These are phyloP conservation scores for Dromaius novaehollandiae DNA, from an alignment of 2,113 vertebrate species.

Conservation along the genomic window DNA sequence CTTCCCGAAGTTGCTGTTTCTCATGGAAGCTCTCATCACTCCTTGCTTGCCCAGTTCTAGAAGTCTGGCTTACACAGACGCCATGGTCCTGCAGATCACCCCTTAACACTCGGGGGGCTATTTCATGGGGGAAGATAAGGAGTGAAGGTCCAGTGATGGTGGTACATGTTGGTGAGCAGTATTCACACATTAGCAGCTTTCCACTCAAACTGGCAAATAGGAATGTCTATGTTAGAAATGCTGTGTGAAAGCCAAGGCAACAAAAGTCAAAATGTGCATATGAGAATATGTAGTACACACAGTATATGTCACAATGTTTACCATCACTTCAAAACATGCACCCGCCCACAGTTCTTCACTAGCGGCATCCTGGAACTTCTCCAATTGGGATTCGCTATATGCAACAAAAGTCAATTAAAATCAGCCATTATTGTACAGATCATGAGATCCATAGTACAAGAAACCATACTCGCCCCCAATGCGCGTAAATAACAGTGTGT, in stretches of 20 bases:
- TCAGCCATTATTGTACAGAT: constrained; percentile 68
- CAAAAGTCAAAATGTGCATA: constrained; percentile 73
- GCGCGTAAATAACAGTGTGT: constrained; percentile 53
- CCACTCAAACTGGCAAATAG: constrained; percentile 59
- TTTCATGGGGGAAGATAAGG: background rate
- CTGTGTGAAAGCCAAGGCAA: constrained; percentile 71
- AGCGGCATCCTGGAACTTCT: constrained; percentile 70
- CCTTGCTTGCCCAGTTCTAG: background rate
- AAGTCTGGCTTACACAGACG: background rate
- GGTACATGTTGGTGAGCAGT: background rate
- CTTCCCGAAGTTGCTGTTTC: background rate
- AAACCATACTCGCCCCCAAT: constrained; percentile 42
- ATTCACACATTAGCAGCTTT: constrained; percentile 54
- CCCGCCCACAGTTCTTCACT: constrained; percentile 69
- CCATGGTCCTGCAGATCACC: background rate
- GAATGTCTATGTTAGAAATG: constrained; percentile 44
- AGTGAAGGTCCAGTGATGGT: background rate
- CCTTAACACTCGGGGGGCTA: background rate
- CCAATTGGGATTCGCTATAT: constrained; percentile 70
- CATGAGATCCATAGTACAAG: constrained; percentile 51
- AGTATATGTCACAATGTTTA: constrained; percentile 77
- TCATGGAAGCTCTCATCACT: background rate
- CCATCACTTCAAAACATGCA: constrained; percentile 75
- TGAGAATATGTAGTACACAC: constrained; percentile 73
- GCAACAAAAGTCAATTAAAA: constrained; percentile 76